Evolutionary conservation across 2,888 invertebrate genomes (phyloP), one percentile per base, ranked within the genome.

Genomic region (Acronicta leporina): DNA sequence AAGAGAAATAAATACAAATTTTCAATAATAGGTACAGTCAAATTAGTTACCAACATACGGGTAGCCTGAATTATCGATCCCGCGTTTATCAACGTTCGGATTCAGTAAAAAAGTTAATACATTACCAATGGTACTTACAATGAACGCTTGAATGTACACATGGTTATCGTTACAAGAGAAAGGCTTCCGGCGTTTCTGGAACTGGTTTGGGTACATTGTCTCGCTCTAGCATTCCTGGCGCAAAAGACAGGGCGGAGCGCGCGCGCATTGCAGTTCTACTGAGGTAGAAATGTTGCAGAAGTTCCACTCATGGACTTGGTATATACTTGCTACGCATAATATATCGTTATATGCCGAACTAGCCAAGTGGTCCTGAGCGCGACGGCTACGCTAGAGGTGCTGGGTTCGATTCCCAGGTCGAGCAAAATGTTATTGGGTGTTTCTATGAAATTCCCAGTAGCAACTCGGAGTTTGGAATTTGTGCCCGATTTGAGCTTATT

Each of bases 161-260:
- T 69, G 67, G 55, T 66, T 69, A 73, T 74, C 63, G 75, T 79
- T 79, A 79, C 71, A 76, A 83, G 86, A 88, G 88, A 88, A 88
- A 90, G 86, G 87, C 86, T 90, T 90, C 90, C 89, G 90, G 87
- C 83, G 85, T 86, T 84, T 86, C 79, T 82, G 73, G 70, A 85
- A 88, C 90, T 81, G 86, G 90, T 89, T 87, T 80, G 54, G 54
- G 60, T 74, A 62, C 57, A 75, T 75, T 72, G 69, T 85, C 84
- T 79, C 83, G 67, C 75, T 82, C 80, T 75, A 74, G 69, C 78
- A 74, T 73, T 78, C 77, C 80, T 80, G 75, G 83, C 81, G 81
- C 78, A 77, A 80, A 76, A 81, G 75, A 82, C 79, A 79, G 77
- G 73, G 77, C 70, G 76, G 69, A 76, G 76, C 38, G 73, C 69